Conservation (phyloP, 2,888 invertebrate species). For the Drosophila silvestris region DNA sequence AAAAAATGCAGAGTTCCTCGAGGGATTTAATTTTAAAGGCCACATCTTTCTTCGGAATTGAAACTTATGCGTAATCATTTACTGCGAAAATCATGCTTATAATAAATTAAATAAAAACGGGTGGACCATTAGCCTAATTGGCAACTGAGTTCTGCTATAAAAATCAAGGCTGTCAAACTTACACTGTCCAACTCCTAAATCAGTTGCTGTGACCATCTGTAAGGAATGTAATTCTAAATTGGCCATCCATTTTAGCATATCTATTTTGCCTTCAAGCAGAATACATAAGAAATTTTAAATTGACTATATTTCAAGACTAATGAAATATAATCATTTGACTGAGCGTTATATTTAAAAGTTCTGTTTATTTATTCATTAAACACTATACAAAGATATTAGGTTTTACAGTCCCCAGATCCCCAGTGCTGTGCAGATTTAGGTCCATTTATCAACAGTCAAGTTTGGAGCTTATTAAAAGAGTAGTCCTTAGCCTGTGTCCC, state of each 20-base stretch:
- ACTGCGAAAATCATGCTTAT: neutral
- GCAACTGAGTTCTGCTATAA: neutral
- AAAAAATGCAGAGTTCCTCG: neutral
- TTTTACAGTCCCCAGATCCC: neutral
- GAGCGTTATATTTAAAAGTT: neutral
- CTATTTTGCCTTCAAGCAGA: neutral
- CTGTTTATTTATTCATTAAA: neutral
- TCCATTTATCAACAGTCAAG: neutral
- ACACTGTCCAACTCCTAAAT: neutral
- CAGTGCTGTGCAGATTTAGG: neutral
- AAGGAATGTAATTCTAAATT: neutral
- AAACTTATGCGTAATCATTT: neutral
- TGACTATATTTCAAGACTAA: neutral
- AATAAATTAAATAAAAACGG: neutral
- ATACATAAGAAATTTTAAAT: neutral
- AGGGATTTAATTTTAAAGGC: neutral
- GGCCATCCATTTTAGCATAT: neutral
- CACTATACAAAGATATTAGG: neutral
- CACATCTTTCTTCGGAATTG: neutral
- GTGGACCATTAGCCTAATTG: neutral
- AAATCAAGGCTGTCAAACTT: neutral
- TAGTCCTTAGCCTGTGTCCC: constrained; percentile 17
- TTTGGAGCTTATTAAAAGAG: constrained; percentile 10
- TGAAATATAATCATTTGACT: neutral
- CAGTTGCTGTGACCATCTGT: neutral